A percentile compares a stretch with the other conserved stretches of the same genome.
phyloP scores from a whole-genome alignment of 2,888 invertebrate species.

The Homarus gammarus region DNA sequence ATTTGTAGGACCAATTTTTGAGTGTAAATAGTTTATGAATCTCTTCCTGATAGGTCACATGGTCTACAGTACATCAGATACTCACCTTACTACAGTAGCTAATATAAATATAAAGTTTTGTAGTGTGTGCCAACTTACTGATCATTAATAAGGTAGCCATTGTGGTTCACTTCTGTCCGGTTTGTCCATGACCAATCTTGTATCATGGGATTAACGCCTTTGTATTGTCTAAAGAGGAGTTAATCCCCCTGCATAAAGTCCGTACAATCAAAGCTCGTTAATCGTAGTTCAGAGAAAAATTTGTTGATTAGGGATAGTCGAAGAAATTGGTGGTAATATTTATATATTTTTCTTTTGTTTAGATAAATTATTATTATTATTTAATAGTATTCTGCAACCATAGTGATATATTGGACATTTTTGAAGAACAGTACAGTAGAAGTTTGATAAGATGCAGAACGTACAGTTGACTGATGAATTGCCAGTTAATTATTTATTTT shows the following conservation, averaged over 20 bases:
- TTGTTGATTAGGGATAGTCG: not conserved
- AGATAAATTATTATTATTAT: too few relatives aligned
- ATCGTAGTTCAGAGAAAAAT: not conserved
- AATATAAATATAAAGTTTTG: not conserved
- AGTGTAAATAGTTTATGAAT: constrained; percentile 36
- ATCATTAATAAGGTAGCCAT: not conserved
- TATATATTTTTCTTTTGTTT: too few relatives aligned
- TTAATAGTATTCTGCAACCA: not conserved
- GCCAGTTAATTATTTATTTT: not conserved
- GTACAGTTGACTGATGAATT: not conserved
- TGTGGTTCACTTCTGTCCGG: not conserved
- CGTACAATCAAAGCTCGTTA: constrained; percentile 14
- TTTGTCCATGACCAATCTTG: not conserved
- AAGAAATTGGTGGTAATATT: too few relatives aligned
- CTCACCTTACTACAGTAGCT: not conserved
- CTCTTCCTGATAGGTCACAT: not conserved
- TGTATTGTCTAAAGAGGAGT: not conserved
- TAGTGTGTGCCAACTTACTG: not conserved
- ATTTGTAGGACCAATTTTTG: constrained; percentile 43
- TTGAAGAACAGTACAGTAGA: not conserved
- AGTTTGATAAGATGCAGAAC: not conserved
- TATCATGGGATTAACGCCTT: not conserved
- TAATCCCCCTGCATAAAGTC: not conserved
- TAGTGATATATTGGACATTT: not conserved
- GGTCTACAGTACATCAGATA: not conserved